Evolutionary conservation across 92 coral and sea anemone species (phyloP).

Genomic region (Umimayanthus chanpuru): DNA sequence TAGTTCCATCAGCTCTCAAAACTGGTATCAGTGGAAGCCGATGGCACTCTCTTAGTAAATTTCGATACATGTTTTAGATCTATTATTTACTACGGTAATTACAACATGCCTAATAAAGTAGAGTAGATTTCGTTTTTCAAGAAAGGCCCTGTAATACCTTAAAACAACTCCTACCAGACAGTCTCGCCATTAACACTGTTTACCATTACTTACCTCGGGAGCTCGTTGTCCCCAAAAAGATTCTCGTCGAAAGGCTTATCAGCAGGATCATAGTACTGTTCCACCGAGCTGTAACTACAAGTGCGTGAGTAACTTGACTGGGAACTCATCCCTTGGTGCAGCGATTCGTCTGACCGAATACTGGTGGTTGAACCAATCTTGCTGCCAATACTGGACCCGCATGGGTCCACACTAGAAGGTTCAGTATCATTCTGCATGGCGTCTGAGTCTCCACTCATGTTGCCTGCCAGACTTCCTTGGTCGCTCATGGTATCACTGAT

Average conservation of each 20-base stretch:
- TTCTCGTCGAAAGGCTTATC: conserved; percentile 42
- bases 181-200: no score
- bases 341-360: conserved; percentile 22
- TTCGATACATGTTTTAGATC: no score
- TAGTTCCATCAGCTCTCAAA: no score
- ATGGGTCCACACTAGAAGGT: not conserved
- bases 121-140: no score
- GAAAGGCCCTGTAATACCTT: no score
- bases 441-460: conserved; percentile 7
- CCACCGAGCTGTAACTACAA: conserved; percentile 33
- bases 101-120: no score
- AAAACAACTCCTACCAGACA: no score
- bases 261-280: conserved; percentile 13
- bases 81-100: no score
- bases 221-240: conserved; percentile 26
- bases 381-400: conserved; percentile 9
- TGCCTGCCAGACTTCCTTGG: conserved; percentile 1
- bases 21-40: no score
- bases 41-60: no score
- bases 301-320: conserved; percentile 17
- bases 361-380: conserved; percentile 19
- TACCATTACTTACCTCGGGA: conserved; percentile 9
- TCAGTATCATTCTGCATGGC: not conserved
- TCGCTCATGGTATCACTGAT: conserved; percentile 22
- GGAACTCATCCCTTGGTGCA: not conserved